These are phyloP conservation scores for Cichladusa arquata DNA, from an alignment of 2,113 vertebrate species.

Conservation along the genomic window DNA sequence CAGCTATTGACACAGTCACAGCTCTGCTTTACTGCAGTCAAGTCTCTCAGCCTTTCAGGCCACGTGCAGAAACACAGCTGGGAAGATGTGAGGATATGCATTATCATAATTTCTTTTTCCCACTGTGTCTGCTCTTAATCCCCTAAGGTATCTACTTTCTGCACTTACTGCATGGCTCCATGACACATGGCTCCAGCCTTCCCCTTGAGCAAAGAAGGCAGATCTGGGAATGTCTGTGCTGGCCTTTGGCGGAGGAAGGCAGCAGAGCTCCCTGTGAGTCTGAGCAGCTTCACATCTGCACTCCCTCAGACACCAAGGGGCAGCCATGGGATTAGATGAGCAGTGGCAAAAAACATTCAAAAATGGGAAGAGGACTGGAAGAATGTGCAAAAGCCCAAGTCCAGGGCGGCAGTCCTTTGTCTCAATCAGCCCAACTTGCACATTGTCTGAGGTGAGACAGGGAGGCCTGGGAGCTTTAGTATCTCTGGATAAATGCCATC, in stretches of 20 bases:
- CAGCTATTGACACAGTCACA: background rate
- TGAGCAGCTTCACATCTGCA: background rate
- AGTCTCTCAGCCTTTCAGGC: background rate
- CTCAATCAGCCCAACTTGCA: background rate
- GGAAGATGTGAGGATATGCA: background rate
- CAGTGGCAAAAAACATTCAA: background rate
- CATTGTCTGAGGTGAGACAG: background rate
- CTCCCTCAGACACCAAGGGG: background rate
- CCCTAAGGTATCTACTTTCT: background rate
- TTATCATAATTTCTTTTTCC: background rate
- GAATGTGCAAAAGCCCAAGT: background rate
- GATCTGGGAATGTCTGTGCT: background rate
- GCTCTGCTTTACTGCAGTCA: background rate
- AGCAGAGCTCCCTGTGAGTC: rapidly evolving
- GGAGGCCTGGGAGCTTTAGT: background rate
- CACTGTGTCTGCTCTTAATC: background rate
- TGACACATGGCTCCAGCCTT: background rate
- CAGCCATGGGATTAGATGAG: background rate
- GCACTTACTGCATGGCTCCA: background rate
- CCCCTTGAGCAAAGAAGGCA: background rate
- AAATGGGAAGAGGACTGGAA: background rate
- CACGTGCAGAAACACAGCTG: background rate
- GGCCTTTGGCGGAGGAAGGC: background rate
- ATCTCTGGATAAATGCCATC: background rate
- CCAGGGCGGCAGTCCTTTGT: background rate